Evolutionary conservation across 2,797 vertebrate genomes (phyloP).

Genomic region (Tiaroga cobitis): DNA sequence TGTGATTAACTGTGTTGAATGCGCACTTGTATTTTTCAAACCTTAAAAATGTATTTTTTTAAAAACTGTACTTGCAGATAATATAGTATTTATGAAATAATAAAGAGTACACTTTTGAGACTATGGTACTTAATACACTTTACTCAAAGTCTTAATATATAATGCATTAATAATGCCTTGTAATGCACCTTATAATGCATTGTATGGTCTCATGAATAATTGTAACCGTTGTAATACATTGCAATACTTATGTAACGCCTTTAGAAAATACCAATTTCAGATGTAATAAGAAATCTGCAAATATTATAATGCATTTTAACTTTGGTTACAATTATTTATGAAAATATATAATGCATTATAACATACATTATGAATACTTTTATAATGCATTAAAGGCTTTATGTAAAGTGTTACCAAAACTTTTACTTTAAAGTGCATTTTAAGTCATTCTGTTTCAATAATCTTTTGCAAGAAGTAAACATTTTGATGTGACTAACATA

Average conservation of each 20-base stretch:
- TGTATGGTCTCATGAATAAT: neutral
- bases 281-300: too few species aligned
- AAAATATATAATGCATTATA: too few species aligned
- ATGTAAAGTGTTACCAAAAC: too few species aligned
- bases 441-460: too few species aligned
- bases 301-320: too few species aligned
- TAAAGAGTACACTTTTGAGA: neutral
- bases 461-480: too few species aligned
- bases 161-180: neutral
- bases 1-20: neutral
- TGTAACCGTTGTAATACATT: neutral
- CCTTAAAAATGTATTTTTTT: too few species aligned
- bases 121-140: neutral
- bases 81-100: neutral
- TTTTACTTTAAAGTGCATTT: too few species aligned
- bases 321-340: too few species aligned
- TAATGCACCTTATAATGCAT: neutral
- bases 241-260: neutral
- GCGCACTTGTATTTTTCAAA: neutral
- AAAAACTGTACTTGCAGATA: neutral
- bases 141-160: neutral
- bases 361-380: too few species aligned
- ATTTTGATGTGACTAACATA: too few species aligned
- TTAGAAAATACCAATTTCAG: neutral
- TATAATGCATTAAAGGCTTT: too few species aligned